phyloP scores from a whole-genome alignment of 2,113 vertebrate species.

The Gallinago undulata region DNA sequence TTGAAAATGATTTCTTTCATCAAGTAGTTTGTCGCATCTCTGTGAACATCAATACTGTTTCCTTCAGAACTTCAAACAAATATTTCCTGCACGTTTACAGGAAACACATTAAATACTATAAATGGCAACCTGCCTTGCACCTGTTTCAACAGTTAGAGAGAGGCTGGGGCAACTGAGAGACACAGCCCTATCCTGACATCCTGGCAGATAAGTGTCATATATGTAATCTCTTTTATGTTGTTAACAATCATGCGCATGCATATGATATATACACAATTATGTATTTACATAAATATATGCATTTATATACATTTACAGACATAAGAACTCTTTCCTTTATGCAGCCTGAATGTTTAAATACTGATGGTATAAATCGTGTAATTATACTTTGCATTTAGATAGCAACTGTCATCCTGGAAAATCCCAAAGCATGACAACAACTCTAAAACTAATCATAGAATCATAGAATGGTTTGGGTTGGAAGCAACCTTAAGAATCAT shows the following conservation, averaged over 20 bases:
- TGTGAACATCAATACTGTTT: slow-evolving; percentile 74
- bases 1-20: slow-evolving; percentile 77
- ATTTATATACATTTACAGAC: background rate
- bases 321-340: background rate
- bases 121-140: slow-evolving; percentile 61
- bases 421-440: background rate
- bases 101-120: slow-evolving; percentile 69
- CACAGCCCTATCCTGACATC: background rate
- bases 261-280: background rate
- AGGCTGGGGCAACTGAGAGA: background rate
- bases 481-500: background rate
- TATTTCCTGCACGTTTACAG: slow-evolving; percentile 75
- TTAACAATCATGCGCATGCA: background rate
- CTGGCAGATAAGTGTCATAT: background rate
- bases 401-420: background rate
- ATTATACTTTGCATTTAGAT: background rate
- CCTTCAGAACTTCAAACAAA: slow-evolving; percentile 74
- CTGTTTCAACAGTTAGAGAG: slow-evolving; percentile 16
- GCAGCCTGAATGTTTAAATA: background rate
- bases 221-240: background rate
- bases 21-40: slow-evolving; percentile 70
- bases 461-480: background rate
- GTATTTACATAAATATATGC: background rate
- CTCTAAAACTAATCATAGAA: background rate
- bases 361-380: background rate